A percentile compares a stretch with the other conserved stretches of the same genome.
Conservation (phyloP, 2,888 invertebrate genomes). For the Xylocampa areola region DNA sequence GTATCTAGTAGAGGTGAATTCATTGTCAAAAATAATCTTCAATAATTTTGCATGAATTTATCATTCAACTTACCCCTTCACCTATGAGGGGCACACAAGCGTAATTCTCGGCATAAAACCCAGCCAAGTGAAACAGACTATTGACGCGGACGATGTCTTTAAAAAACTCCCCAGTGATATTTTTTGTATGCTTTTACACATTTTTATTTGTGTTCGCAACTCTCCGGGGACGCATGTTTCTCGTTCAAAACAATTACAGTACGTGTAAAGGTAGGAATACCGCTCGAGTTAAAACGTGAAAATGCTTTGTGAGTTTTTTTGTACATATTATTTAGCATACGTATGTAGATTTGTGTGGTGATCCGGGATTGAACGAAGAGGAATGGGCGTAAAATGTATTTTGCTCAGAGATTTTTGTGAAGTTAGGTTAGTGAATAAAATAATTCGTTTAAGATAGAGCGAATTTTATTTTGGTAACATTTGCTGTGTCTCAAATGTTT, state of each 20-base stretch:
- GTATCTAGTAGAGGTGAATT: too few species aligned
- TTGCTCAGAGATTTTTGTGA: neutral
- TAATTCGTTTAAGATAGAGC: neutral
- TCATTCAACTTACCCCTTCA: constrained; percentile 13
- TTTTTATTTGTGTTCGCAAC: constrained; percentile 54
- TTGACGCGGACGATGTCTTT: constrained; percentile 44
- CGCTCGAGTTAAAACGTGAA: constrained; percentile 52
- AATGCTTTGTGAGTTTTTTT: constrained; percentile 52
- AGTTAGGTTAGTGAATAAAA: neutral
- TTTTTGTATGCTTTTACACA: constrained; percentile 56
- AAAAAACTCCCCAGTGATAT: constrained; percentile 53
- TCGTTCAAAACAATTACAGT: constrained; percentile 59
- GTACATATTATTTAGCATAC: constrained; percentile 14
- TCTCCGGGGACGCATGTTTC: constrained; percentile 53
- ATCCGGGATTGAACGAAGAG: constrained; percentile 37
- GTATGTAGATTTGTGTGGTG: constrained; percentile 42
- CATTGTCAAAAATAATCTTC: neutral
- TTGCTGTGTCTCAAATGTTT: too few species aligned
- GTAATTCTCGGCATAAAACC: constrained; percentile 12
- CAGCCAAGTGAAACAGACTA: constrained; percentile 32
- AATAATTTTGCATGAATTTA: neutral
- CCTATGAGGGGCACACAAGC: neutral
- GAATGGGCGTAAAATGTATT: constrained; percentile 21
- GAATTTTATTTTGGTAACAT: neutral
- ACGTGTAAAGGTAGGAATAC: constrained; percentile 55